Base-by-base conservation (phyloP, 23 tunicate genomes). In the Trididemnum miniatum region DNA sequence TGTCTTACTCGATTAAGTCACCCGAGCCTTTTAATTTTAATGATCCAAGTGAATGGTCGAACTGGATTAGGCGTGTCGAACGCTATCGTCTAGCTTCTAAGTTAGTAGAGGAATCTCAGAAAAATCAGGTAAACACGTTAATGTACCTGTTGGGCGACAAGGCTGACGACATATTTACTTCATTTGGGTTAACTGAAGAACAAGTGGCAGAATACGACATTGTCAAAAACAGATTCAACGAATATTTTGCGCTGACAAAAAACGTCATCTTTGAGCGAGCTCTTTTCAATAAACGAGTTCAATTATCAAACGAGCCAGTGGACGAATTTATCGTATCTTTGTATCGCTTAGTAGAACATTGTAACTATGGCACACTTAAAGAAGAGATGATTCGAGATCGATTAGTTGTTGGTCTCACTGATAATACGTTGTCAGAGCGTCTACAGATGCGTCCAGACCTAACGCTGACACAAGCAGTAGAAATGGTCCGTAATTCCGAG, bases 201-300 rank as follows among this genome's bases (percentile, higher is more conserved):
- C 31, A 78, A 27, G 15, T 26, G 2, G 35, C 7, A 20, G 18
- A 33, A 5, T 78, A 78, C 39, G 15, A 59, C 5, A 24, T 22
- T 2, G 82, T 78, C 5, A 78, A 78, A 31, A 59, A 35, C 29
- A 54, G 27, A 33, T 78, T 78, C 38, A 23, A 57, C 4, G n/a
- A 31, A 31, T 15, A 78, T 59, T 78, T 78, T 59, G 3, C 28
- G 24, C 36, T 78, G n/a, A 35, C 23, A 34, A 51, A 32, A 27
- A 78, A 78, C 27, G 38, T 78, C 30, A 76, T 78, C 2, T 78
- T 9, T 60, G 82, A 78, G 26, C 71, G 82, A 20, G 72, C 82
- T 30, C 4, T 29, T 3, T 78, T 78, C 26, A 78, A 78, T 59
- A 57, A 25, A 78, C 74, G 82, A 31, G 37, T 31, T 20, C 82